Base-by-base conservation (phyloP, 2,113 vertebrate species). In the Gallinago media region DNA sequence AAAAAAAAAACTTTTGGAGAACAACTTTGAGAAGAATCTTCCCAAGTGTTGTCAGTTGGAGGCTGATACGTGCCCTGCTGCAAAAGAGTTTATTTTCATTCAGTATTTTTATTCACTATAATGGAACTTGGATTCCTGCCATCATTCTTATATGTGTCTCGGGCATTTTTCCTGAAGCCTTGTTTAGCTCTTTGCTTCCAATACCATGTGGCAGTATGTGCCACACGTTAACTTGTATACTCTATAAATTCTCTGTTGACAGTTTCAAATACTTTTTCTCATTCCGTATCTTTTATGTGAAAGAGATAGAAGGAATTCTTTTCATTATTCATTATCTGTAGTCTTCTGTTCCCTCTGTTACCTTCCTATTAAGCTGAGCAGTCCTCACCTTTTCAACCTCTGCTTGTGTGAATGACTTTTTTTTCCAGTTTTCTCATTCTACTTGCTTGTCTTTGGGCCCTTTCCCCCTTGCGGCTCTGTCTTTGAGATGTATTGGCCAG, bases 401-500 rank as follows among this genome's bases (percentile, higher is more conserved):
- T 68, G 71, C 40, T 92, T 74, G 11, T 91, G 36, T 63, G 74
- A 94, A 86, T 59, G 42, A 59, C 68, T 74, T 62, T 44, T 47
- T 49, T 25, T 49, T 49, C 49, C 36, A 68, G 61, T 40, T 88
- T 95, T 97, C 88, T 91, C 27, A 25, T 92, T 96, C 54, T 84
- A 9, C 40, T 78, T 91, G 75, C 76, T 94, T 94, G 85, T 93
- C 65, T 96, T 84, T 22, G 44, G 74, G 49, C 75, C 65, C 32
- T 84, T 96, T 77, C 31, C 61, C 61, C 56, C 62, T 88, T 61
- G 83, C 3, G 15, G 68, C 77, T 95, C 72, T 80, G 36, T 70
- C 75, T 95, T 92, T 88, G 79, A 93, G 70, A 81, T 74, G 72
- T 88, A 80, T 94, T 94, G 94, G 93, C 92, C 72, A 88, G 78